Evolutionary conservation across 1,140 invertebrate genomes (phyloP).

Genomic region (Diabrotica virgifera): DNA sequence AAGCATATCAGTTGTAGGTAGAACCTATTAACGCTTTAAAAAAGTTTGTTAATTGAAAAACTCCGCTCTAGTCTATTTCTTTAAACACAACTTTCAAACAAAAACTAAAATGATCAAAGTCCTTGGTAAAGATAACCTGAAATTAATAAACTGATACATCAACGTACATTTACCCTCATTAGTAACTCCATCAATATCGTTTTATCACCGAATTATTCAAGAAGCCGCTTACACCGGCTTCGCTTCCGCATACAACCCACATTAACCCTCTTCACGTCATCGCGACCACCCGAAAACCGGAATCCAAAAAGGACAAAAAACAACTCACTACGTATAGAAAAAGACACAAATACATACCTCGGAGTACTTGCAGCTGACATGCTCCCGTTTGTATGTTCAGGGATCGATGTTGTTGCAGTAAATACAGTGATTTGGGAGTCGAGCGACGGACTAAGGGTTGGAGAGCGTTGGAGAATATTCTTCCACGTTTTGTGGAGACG

Average conservation of each 20-base stretch:
- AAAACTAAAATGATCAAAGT: too few relatives aligned
- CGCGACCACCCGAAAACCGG: not conserved
- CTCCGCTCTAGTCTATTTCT: too few relatives aligned
- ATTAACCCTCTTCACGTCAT: not conserved
- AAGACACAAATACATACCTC: not conserved
- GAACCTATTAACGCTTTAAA: too few relatives aligned
- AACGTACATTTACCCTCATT: too few relatives aligned
- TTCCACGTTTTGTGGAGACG: too few relatives aligned
- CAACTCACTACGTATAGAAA: not conserved
- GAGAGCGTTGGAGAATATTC: not conserved
- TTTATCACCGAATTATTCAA: not conserved
- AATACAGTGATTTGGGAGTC: not conserved
- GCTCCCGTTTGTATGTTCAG: not conserved
- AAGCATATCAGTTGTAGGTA: too few relatives aligned
- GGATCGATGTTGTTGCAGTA: not conserved
- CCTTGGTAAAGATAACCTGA: too few relatives aligned
- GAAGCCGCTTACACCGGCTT: not conserved
- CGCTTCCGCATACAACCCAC: not conserved
- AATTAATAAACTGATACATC: too few relatives aligned
- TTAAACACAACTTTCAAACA: too few relatives aligned
- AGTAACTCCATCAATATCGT: too few relatives aligned
- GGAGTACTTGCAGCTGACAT: not conserved
- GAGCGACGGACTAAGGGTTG: slow-evolving; percentile 6
- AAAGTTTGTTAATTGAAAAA: too few relatives aligned
- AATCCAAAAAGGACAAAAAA: not conserved